Conservation (phyloP, 1,140 invertebrate species). For the Drosophila oshimai region DNA sequence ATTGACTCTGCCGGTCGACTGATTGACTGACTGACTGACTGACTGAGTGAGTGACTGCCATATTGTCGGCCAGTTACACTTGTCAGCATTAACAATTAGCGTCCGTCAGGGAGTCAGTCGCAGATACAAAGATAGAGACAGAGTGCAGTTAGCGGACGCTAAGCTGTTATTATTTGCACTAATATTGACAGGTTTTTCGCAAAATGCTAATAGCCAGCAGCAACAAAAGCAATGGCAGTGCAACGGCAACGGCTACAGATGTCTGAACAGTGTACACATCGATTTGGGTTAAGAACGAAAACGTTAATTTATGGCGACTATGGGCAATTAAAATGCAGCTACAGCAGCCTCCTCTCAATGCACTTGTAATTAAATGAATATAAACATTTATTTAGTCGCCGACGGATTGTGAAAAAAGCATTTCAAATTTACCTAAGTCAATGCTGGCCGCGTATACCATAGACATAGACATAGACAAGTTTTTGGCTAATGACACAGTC, state of each 20-base stretch:
- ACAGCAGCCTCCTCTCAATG: slow-evolving; percentile 44
- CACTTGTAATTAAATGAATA: slow-evolving; percentile 78
- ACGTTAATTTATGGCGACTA: slow-evolving; percentile 54
- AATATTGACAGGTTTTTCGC: slow-evolving; percentile 79
- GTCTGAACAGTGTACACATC: slow-evolving; percentile 25
- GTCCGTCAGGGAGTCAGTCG: slow-evolving; percentile 46
- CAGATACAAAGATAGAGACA: slow-evolving; percentile 31
- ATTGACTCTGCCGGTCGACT: slow-evolving; percentile 7
- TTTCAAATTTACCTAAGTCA: slow-evolving; percentile 60
- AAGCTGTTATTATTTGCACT: slow-evolving; percentile 81
- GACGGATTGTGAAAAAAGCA: slow-evolving; percentile 54
- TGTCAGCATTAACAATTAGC: slow-evolving; percentile 80
- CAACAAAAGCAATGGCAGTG: neutral
- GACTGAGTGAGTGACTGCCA: slow-evolving; percentile 11
- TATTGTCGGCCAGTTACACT: slow-evolving; percentile 39
- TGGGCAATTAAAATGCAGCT: slow-evolving; percentile 72
- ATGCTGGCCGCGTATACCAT: slow-evolving; percentile 4
- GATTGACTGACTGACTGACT: slow-evolving; percentile 19
- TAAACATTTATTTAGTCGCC: slow-evolving; percentile 73
- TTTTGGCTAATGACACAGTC: slow-evolving; percentile 57
- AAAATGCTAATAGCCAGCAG: slow-evolving; percentile 71
- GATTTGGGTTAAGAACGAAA: slow-evolving; percentile 79
- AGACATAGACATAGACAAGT: no score
- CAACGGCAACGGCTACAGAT: slow-evolving; percentile 26
- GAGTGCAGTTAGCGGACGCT: slow-evolving; percentile 51